Base-by-base conservation (phyloP, 1,140 invertebrate species). In the Zaprionus ghesquierei region DNA sequence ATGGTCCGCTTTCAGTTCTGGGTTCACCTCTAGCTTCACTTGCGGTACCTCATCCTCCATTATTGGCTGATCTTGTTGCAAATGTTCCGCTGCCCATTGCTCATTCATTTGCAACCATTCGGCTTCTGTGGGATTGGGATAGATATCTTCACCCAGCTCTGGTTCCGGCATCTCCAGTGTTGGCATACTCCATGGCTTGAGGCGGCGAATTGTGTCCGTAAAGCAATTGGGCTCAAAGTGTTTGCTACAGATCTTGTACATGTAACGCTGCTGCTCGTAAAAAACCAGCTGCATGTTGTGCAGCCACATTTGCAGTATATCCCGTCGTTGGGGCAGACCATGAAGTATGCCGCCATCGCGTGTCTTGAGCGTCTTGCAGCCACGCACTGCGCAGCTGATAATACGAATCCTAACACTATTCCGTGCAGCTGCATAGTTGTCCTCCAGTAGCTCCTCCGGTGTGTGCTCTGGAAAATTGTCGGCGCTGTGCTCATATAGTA, bases 241-340 rank as follows among this genome's bases (percentile, higher is more conserved):
- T 13, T 59, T 69, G 54, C 63, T 64, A 27, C 90, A 91, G 15
- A 91, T 68, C 38, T 73, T 79, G 6, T 73, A 68, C 69, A 79
- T 69, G 46, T 90, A 81, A 12, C 74, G 75, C 23, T 81, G 75
- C 23, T 75, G 66, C 27, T 89, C 71, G 12, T 65, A 41, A 29
- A 73, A 69, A 5, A 58, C 60, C 15, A 89, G 23, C 55, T 79
- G 74, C 0, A 79, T 74, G 22, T 91, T 91, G 2, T 77, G 56
- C 23, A 84, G 64, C 90, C 90, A 91, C 79, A 89, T 87, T 9
- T 69, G 46, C 2, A 76, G 55, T 9, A 89, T 22, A 53, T 91
- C 80, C 0, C 23, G 50, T 5, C 73, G 56, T 2, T 61, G 35
- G 10, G 90, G 90, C 53, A 91, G 66, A 0, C 68, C 75, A 49